Evolutionary conservation across 2,797 vertebrate species (phyloP).

Genomic region (Cichlasoma orientale): DNA sequence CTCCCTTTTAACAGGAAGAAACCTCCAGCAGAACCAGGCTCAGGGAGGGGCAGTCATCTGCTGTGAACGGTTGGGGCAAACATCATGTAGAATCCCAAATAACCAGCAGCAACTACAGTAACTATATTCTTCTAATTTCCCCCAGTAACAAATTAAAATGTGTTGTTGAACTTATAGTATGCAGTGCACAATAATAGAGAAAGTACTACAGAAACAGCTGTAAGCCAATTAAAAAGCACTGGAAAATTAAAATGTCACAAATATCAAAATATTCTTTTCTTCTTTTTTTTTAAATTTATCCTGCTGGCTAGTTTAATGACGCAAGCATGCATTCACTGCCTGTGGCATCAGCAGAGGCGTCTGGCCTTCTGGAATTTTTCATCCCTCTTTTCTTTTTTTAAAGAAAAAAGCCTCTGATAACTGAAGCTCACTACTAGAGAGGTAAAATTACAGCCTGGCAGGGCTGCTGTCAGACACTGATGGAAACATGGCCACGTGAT

Average conservation of each 20-base stretch:
- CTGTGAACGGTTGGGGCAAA: too few relatives aligned
- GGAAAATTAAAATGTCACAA: background rate
- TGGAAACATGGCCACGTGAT: constrained; percentile 24
- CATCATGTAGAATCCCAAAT: background rate
- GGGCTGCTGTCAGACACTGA: constrained; percentile 16
- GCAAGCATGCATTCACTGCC: too few relatives aligned
- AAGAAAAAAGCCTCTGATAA: background rate
- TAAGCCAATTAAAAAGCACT: background rate
- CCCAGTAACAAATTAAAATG: background rate
- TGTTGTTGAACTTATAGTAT: background rate
- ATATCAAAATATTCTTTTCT: background rate
- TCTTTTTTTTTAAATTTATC: background rate
- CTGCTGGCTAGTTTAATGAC: background rate
- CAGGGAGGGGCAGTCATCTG: too few relatives aligned
- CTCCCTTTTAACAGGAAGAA: too few relatives aligned
- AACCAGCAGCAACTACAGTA: background rate
- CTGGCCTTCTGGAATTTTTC: background rate
- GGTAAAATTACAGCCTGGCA: background rate
- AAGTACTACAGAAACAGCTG: background rate
- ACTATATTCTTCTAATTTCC: background rate
- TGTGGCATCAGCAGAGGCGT: background rate
- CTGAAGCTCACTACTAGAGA: background rate
- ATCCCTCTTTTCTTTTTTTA: background rate
- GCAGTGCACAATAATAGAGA: background rate
- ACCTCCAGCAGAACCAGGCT: too few relatives aligned